Conservation (phyloP, 2,888 invertebrate species). For the Eurytoma californica region DNA sequence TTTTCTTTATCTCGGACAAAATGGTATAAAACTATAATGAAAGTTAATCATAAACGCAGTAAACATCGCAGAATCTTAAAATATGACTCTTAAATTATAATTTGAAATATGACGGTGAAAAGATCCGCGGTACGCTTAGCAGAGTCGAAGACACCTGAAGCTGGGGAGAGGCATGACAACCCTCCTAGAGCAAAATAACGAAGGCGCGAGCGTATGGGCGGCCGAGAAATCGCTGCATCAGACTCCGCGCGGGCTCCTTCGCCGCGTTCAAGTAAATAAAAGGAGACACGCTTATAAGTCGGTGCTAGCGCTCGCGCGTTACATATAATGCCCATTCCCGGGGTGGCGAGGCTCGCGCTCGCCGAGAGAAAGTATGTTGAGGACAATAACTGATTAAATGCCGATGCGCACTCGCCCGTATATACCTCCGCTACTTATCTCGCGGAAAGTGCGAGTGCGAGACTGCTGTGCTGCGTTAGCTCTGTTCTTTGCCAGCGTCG, state of each 20-base stretch:
- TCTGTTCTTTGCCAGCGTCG: background rate
- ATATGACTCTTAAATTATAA: too few relatives aligned
- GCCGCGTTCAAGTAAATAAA: background rate
- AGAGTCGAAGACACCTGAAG: too few relatives aligned
- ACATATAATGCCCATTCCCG: slow-evolving; percentile 48
- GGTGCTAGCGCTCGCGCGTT: background rate
- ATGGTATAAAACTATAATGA: too few relatives aligned
- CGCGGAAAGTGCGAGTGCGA: slow-evolving; percentile 24
- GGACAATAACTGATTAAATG: slow-evolving; percentile 64
- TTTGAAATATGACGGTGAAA: too few relatives aligned
- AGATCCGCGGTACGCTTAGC: too few relatives aligned
- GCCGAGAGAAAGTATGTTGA: slow-evolving; percentile 61
- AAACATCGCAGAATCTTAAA: too few relatives aligned
- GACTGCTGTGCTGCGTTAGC: background rate
- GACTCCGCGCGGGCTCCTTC: background rate
- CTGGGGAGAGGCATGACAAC: too few relatives aligned
- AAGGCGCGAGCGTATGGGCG: too few relatives aligned
- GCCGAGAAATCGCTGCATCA: slow-evolving; percentile 9
- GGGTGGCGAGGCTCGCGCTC: slow-evolving; percentile 19
- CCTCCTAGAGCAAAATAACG: too few relatives aligned
- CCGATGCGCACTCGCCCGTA: slow-evolving; percentile 55
- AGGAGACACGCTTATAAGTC: background rate
- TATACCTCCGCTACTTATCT: slow-evolving; percentile 47
- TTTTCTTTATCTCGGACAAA: too few relatives aligned
- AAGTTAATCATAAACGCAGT: too few relatives aligned